Evolutionary conservation across 1,140 invertebrate genomes (phyloP).

Genomic region (Cherax quadricarinatus): DNA sequence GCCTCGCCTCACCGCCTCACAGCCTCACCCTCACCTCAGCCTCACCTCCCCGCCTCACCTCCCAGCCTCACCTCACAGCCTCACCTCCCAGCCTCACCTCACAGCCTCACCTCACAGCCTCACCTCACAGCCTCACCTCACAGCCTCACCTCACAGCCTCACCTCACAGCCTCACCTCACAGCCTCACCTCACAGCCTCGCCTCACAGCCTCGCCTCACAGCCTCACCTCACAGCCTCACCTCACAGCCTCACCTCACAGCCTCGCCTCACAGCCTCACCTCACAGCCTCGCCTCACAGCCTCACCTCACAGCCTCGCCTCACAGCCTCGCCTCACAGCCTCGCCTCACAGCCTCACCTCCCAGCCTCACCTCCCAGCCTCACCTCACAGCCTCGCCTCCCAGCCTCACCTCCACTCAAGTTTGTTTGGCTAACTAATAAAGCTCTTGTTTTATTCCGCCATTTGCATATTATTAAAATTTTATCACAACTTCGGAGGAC

Average conservation of each 20-base stretch:
- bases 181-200: too few relatives aligned
- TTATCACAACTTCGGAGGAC: constrained; percentile 61
- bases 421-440: constrained; percentile 68
- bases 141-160: background rate
- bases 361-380: background rate
- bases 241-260: too few relatives aligned
- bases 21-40: background rate
- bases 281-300: background rate
- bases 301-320: too few relatives aligned
- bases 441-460: constrained; percentile 65
- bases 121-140: background rate
- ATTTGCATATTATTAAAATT: constrained; percentile 69
- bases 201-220: too few relatives aligned
- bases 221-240: background rate
- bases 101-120: background rate
- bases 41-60: background rate
- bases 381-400: background rate
- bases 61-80: background rate
- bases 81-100: background rate
- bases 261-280: background rate
- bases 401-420: constrained; percentile 14
- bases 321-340: background rate
- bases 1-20: background rate
- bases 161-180: too few relatives aligned
- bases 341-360: background rate